These are phyloP conservation scores for Acropora tenuis DNA, from an alignment of 64 coral and sea anemone genomes.

Conservation along the genomic window DNA sequence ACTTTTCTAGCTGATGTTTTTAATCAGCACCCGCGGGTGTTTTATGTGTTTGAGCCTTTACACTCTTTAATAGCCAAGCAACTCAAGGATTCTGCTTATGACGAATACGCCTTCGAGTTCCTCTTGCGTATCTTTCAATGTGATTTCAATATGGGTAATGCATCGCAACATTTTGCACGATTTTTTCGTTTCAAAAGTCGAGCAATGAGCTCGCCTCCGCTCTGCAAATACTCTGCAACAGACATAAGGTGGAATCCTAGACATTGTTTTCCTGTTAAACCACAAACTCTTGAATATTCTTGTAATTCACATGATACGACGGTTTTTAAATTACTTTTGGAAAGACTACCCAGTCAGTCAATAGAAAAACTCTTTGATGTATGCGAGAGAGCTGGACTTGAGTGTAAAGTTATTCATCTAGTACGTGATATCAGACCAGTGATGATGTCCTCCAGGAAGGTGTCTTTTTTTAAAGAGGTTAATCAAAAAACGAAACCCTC, in stretches of 20 bases:
- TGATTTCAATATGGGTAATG: slow-evolving; percentile 12
- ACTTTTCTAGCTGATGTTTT: slow-evolving; percentile 55
- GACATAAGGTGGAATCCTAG: not conserved
- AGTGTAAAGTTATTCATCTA: slow-evolving; percentile 32
- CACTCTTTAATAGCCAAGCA: not conserved
- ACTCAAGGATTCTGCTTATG: not conserved
- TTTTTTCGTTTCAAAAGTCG: slow-evolving; percentile 29
- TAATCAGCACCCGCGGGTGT: slow-evolving; percentile 40
- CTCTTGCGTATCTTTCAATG: slow-evolving; percentile 22
- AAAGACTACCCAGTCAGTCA: slow-evolving; percentile 16
- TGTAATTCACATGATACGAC: not conserved
- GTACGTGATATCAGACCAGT: slow-evolving; percentile 28
- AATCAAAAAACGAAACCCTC: slow-evolving; percentile 3
- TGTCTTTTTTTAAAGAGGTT: slow-evolving; percentile 21
- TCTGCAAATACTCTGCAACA: slow-evolving; percentile 4
- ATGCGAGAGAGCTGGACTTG: slow-evolving; percentile 14
- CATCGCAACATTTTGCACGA: not conserved
- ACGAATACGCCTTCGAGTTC: not conserved
- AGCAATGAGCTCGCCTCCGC: slow-evolving; percentile 19
- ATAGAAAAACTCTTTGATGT: slow-evolving; percentile 11
- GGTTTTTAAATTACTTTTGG: slow-evolving; percentile 32
- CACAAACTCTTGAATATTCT: slow-evolving; percentile 12
- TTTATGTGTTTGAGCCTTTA: slow-evolving; percentile 67
- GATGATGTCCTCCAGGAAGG: slow-evolving; percentile 12
- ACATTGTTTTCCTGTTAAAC: not conserved